These are phyloP conservation scores for Alca torda DNA, from an alignment of 2,797 vertebrate genomes.

Conservation along the genomic window DNA sequence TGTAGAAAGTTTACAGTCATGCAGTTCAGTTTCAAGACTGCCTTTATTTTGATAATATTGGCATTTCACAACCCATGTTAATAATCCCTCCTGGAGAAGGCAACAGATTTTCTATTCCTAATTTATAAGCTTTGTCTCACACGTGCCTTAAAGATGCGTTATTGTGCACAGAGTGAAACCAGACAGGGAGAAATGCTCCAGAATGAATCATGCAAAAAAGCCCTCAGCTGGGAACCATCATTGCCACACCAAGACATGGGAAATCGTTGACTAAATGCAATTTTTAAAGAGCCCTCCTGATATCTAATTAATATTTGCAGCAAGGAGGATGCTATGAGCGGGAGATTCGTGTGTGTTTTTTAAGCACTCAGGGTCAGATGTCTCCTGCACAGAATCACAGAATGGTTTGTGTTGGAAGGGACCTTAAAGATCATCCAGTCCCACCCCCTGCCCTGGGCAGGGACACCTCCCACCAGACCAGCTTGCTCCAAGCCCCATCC, in stretches of 20 bases:
- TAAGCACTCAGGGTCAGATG: background rate
- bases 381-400: background rate
- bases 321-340: background rate
- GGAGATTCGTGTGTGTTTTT: fast-evolving
- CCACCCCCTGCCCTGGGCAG: background rate
- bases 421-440: background rate
- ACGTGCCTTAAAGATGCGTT: background rate
- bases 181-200: background rate
- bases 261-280: fast-evolving
- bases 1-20: background rate
- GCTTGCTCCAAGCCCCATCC: background rate
- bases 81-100: background rate
- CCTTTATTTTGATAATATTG: background rate
- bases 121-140: background rate
- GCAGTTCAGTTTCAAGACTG: background rate
- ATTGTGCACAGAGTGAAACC: background rate
- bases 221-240: background rate
- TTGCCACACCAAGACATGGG: fast-evolving
- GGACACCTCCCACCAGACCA: background rate
- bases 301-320: background rate
- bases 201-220: background rate
- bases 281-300: background rate
- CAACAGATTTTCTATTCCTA: background rate
- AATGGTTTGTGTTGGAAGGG: background rate
- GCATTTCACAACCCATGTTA: fast-evolving